Evolutionary conservation across 1,140 invertebrate species (phyloP).

Genomic region (Rhizoglyphus robini): DNA sequence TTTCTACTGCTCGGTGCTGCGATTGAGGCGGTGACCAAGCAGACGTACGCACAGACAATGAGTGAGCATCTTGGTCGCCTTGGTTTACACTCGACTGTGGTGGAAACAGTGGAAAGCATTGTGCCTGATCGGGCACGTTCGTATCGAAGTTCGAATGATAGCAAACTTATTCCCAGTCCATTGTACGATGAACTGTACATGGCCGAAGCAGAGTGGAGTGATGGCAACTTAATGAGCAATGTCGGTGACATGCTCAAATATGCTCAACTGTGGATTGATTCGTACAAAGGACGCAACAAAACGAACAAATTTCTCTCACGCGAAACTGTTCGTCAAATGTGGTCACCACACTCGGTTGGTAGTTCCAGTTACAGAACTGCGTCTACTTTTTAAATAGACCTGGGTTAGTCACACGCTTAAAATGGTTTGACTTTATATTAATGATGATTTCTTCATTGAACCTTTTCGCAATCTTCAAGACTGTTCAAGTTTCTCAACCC

Average conservation of each 20-base stretch:
- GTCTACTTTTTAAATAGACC: too few species aligned
- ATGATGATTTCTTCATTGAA: too few species aligned
- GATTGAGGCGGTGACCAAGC: constrained; percentile 13
- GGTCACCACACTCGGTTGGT: too few species aligned
- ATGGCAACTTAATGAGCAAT: not conserved
- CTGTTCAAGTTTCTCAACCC: too few species aligned
- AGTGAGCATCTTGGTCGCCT: not conserved
- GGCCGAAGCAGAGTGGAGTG: not conserved
- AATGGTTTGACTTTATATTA: too few species aligned
- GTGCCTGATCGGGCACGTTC: not conserved
- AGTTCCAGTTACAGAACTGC: too few species aligned
- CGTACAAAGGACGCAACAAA: not conserved
- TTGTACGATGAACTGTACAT: not conserved
- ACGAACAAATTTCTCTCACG: too few species aligned
- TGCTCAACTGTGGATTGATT: not conserved
- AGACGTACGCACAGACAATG: too few species aligned
- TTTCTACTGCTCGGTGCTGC: constrained; percentile 11
- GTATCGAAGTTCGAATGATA: not conserved
- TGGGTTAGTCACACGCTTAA: too few species aligned
- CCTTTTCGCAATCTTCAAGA: too few species aligned
- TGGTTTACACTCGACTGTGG: not conserved
- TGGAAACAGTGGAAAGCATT: not conserved
- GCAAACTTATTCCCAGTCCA: not conserved
- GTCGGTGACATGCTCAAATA: not conserved
- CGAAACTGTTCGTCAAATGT: too few species aligned